Base-by-base conservation (phyloP, 2,888 invertebrate species). In the Nycteola revayana region DNA sequence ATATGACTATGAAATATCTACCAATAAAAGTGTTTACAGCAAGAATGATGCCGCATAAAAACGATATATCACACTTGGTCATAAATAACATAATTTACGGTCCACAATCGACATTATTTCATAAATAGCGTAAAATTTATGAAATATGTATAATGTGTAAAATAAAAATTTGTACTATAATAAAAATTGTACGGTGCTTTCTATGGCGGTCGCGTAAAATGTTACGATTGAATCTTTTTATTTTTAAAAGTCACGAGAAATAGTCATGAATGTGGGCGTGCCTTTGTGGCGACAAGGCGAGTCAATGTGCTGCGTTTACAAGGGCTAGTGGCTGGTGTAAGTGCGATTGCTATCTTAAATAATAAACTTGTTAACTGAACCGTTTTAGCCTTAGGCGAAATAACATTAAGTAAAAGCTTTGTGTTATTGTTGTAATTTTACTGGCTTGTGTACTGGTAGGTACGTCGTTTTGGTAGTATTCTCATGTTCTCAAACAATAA, bases 211-310 rank as follows among this genome's bases (percentile, higher is more conserved):
- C 58, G 52, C 50, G 49, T 56, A 53, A 49, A 55, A 44, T 60
- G 38, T 56, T 52, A 42, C 44, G 41, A 39, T 40, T 23, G 39
- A 25, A 44, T 7, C 3, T 3, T 51, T 63, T 64, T 57, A 63
- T 64, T 66, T 65, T 64, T 7, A 41, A 51, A 37, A 62, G 71
- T 79, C 77, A 76, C 78, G 79, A 70, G 62, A 60, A 61, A 64
- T 66, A 64, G 51, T 76, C 81, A 81, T 81, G 81, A 74, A 64
- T 48, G 58, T 58, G 42, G 59, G 51, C 66, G 28, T 24, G 48
- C 69, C 72, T 75, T 72, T 78, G 66, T 67, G 46, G 50, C 37
- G 45, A 39, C 56, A 53, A 60, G 69, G 68, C 61, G 66, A 47
- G 61, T 46, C 59, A 62, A 49, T 54, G 38, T 50, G 66, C 63